Evolutionary conservation across 2,113 vertebrate species (phyloP), one percentile per base, ranked within the genome.

Genomic region (Channa maculata): DNA sequence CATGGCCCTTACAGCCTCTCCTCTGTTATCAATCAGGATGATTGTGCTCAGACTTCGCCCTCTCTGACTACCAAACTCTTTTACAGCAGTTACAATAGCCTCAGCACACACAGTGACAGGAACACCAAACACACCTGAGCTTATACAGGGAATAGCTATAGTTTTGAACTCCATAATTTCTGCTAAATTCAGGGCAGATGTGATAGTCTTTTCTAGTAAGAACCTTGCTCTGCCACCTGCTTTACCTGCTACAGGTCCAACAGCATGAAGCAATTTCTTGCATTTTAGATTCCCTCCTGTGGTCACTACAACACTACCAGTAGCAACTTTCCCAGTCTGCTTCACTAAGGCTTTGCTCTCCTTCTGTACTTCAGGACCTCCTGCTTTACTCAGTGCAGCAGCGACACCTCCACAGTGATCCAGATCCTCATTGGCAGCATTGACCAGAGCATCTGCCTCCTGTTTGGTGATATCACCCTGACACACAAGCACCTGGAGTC

Each of bases 101-200:
- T 90, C 86, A 0, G 86, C 45, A 11, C 91, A 93, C 10, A 90
- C 52, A 8, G 8, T 7, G 11, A 91, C 1, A 8, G 89, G 80
- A 14, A 93, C 86, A 0, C 80, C 79, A 41, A 82, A 93, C 5
- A 83, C 0, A 0, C 91, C 91, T 0, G 90, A 89, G 82, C 90
- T 92, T 73, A 93, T 87, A 34, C 89, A 92, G 0, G 92, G 92
- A 4, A 93, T 66, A 13, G 92, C 92, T 37, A 93, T 71, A 0
- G 91, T 89, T 38, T 6, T 44, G 0, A 85, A 63, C 15, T 72
- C 64, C 74, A 36, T 65, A 0, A 0, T 12, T 51, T 91, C 88
- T 37, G 91, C 77, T 43, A 87, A 38, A 10, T 88, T 6, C 52
- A 93, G 48, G 60, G 82, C 74, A 5, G 58, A 54, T 24, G 1